Conservation (phyloP, 64 coral and sea anemone species). For the Dendrophyllia cribrosa region DNA sequence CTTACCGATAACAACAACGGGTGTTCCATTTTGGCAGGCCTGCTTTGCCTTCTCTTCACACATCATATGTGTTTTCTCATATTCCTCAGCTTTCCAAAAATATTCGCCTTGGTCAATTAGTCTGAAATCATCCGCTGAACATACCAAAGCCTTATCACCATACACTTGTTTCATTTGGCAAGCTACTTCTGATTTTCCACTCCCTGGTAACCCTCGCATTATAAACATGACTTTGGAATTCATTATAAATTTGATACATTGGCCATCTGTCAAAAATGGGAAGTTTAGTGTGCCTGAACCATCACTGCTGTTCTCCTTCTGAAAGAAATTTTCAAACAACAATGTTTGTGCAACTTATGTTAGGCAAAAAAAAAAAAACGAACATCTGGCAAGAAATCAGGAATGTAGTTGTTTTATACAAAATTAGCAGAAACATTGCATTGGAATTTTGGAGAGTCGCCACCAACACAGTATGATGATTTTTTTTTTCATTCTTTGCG, state of each 20-base stretch:
- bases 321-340: background rate
- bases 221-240: slow-evolving; percentile 61
- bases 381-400: too few species aligned
- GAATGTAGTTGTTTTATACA: too few species aligned
- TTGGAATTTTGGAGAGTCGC: too few species aligned
- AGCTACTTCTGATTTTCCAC: slow-evolving; percentile 55
- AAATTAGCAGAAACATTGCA: too few species aligned
- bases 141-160: slow-evolving; percentile 50
- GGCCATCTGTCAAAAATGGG: slow-evolving; percentile 32
- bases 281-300: background rate
- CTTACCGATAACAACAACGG: slow-evolving; percentile 43
- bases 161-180: background rate
- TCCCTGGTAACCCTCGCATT: slow-evolving; percentile 60
- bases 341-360: too few species aligned
- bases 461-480: too few species aligned
- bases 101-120: slow-evolving; percentile 8
- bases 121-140: slow-evolving; percentile 53
- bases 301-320: background rate
- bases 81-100: slow-evolving; percentile 36
- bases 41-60: slow-evolving; percentile 33
- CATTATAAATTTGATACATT: slow-evolving; percentile 14
- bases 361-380: too few species aligned
- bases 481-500: too few species aligned
- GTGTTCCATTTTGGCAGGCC: background rate
- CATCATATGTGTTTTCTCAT: slow-evolving; percentile 8